These are phyloP conservation scores for Macrobrachium nipponense DNA, from an alignment of 1,140 invertebrate species.

Conservation along the genomic window DNA sequence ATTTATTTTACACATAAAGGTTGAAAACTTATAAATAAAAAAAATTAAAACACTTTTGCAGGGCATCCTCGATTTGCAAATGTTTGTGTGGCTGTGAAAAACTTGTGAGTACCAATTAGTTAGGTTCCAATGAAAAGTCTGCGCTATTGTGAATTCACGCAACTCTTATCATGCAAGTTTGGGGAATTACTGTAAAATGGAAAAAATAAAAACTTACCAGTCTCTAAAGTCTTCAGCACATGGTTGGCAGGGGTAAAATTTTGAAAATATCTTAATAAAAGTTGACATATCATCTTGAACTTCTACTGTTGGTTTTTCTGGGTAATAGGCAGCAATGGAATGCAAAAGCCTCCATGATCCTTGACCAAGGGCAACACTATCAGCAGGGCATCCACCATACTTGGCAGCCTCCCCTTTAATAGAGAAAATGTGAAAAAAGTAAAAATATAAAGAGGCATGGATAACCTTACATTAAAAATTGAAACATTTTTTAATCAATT, in stretches of 20 bases:
- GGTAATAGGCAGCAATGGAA: slow-evolving; percentile 96
- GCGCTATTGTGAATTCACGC: too few relatives aligned
- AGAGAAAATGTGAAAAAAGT: neutral
- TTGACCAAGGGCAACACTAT: slow-evolving; percentile 68
- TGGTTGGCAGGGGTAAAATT: slow-evolving; percentile 93
- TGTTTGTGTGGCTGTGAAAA: too few relatives aligned
- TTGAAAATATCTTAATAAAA: slow-evolving; percentile 88
- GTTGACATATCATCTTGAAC: slow-evolving; percentile 82
- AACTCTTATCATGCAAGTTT: too few relatives aligned
- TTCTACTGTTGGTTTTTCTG: slow-evolving; percentile 81
- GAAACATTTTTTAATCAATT: too few relatives aligned
- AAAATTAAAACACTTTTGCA: too few relatives aligned
- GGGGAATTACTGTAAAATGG: slow-evolving; percentile 27
- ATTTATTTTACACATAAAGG: too few relatives aligned
- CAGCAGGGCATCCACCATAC: slow-evolving; percentile 62
- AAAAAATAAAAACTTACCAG: slow-evolving; percentile 74
- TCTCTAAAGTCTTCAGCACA: slow-evolving; percentile 91
- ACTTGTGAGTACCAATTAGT: too few relatives aligned
- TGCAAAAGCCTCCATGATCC: slow-evolving; percentile 93
- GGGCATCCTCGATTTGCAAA: too few relatives aligned
- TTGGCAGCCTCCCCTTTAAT: slow-evolving; percentile 52
- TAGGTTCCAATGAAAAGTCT: too few relatives aligned
- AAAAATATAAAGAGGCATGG: neutral
- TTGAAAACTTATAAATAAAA: too few relatives aligned
- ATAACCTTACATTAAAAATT: too few relatives aligned